Evolutionary conservation across 2,113 vertebrate genomes (phyloP).

Genomic region (Plestiodon gilberti): DNA sequence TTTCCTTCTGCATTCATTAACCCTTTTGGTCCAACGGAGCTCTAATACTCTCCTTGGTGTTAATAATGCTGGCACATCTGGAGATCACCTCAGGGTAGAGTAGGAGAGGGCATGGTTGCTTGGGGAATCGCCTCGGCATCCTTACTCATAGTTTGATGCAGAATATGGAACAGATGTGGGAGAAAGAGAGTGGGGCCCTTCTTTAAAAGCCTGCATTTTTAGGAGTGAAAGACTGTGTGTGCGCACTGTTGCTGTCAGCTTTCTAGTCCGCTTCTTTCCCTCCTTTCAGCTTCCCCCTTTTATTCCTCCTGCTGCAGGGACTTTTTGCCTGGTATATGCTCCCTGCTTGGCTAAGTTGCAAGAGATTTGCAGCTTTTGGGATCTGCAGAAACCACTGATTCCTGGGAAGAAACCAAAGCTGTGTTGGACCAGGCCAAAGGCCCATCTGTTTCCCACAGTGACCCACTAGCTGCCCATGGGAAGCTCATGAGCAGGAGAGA

Average conservation of each 20-base stretch:
- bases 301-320: not conserved
- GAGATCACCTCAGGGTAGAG: not conserved
- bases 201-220: not conserved
- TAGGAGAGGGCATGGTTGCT: not conserved
- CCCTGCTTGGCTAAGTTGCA: not conserved
- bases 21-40: constrained; percentile 4
- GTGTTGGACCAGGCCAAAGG: no score
- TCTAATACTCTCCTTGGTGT: not conserved
- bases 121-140: not conserved
- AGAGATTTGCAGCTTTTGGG: not conserved
- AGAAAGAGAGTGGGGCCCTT: constrained; percentile 22
- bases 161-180: not conserved
- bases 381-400: not conserved
- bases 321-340: not conserved
- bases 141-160: not conserved
- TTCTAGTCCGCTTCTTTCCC: not conserved
- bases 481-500: no score
- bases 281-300: not conserved
- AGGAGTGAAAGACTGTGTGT: not conserved
- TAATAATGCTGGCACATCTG: constrained; percentile 1
- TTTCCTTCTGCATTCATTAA: constrained; percentile 29
- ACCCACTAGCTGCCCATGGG: no score
- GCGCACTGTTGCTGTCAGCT: no score
- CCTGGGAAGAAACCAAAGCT: not conserved
- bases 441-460: no score